phyloP scores from a whole-genome alignment of 1,140 invertebrate species.

The Aleiodes sp. region DNA sequence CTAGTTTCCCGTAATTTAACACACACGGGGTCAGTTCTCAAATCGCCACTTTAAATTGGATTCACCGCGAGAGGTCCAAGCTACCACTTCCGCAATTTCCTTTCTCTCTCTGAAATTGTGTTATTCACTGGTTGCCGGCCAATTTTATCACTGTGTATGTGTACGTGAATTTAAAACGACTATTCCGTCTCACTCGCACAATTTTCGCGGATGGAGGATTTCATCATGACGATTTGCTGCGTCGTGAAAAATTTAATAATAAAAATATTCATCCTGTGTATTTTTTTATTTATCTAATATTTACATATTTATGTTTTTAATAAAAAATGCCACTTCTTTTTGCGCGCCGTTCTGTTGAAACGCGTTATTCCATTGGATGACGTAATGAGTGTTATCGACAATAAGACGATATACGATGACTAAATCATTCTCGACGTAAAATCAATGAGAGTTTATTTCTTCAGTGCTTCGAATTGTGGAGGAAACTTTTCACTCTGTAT shows the following conservation, averaged over 20 bases:
- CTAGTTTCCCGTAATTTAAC: constrained; percentile 39
- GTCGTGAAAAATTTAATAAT: constrained; percentile 48
- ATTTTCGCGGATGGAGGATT: not conserved
- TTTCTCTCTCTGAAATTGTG: constrained; percentile 51
- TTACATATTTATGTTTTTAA: constrained; percentile 34
- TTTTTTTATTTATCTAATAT: constrained; percentile 36
- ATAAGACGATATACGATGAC: constrained; percentile 51
- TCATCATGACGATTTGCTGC: constrained; percentile 14
- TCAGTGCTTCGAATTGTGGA: constrained; percentile 40
- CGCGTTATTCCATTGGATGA: constrained; percentile 57
- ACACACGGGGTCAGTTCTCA: constrained; percentile 24
- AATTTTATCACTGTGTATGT: constrained; percentile 51
- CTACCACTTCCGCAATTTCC: no score
- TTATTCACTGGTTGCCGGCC: constrained; percentile 47
- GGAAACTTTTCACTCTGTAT: constrained; percentile 32
- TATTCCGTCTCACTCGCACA: constrained; percentile 30
- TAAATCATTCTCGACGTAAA: constrained; percentile 58
- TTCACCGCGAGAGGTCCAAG: constrained; percentile 38
- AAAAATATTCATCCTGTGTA: constrained; percentile 42
- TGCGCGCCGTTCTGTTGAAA: constrained; percentile 47
- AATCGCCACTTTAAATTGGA: constrained; percentile 52
- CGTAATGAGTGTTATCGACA: constrained; percentile 60
- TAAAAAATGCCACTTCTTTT: no score
- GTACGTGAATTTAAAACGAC: constrained; percentile 52
- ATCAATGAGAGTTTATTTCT: constrained; percentile 53